Evolutionary conservation across 2,113 vertebrate species (phyloP), one percentile per base, ranked within the genome.

Genomic region (Trematocara stigmaticum): DNA sequence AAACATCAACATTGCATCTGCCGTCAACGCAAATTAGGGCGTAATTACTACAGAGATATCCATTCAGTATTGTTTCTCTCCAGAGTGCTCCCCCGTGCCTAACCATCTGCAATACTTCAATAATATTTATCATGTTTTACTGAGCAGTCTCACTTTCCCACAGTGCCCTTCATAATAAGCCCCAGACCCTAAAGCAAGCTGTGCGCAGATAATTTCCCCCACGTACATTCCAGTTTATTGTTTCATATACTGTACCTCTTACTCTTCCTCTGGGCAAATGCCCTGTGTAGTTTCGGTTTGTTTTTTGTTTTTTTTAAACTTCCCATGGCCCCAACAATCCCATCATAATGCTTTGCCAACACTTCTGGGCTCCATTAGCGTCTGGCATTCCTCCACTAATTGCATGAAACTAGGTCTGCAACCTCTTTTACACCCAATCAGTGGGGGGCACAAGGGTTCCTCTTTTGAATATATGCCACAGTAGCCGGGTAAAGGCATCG

Each of bases 371-470:
- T 92, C 84, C 90, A 94, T 94, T 95, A 94, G 86, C 74, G 78
- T 87, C 91, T 94, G 90, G 90, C 93, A 93, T 93, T 94, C 94
- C 90, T 93, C 90, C 90, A 91, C 92, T 96, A 94, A 96, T 96
- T 95, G 92, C 93, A 90, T 91, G 81, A 91, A 95, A 94, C 93
- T 95, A 87, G 93, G 93, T 91, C 93, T 92, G 81, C 90, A 94
- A 94, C 94, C 94, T 93, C 90, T 93, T 93, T 94, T 92, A 89
- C 88, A 94, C 91, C 92, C 94, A 96, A 95, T 95, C 94, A 95
- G 87, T 7, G 34, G 78, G 89, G 90, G 91, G 81, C 80, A 88
- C 26, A 35, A 82, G 88, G 91, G 82, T 91, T 88, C 90, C 80
- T 66, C 85, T 90, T 66, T 91, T 92, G 92, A 96, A 94, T 95